phyloP scores from a whole-genome alignment of 2,113 vertebrate genomes.

The Drymodes brunneopygia region DNA sequence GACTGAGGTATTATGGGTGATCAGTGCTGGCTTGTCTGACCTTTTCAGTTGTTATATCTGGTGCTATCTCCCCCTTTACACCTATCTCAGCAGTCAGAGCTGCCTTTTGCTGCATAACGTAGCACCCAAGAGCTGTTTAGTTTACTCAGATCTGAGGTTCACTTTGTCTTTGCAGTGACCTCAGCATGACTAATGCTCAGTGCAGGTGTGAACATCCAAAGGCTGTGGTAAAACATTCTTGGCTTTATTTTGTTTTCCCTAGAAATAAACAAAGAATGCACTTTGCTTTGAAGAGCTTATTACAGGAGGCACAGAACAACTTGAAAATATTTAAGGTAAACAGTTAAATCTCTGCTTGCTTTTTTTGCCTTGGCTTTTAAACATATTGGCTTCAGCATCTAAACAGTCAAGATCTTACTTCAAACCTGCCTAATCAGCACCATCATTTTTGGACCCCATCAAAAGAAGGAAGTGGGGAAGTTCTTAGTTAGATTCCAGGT shows the following conservation, averaged over 20 bases:
- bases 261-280: slow-evolving; percentile 97
- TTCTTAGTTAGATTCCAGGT: not conserved
- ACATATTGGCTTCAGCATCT: not conserved
- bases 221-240: not conserved
- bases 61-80: not conserved
- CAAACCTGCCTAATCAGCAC: not conserved
- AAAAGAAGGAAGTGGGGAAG: not conserved
- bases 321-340: slow-evolving; percentile 97
- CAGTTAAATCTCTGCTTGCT: not conserved
- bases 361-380: not conserved
- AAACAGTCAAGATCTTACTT: not conserved
- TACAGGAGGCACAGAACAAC: slow-evolving; percentile 98
- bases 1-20: not conserved
- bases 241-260: not conserved
- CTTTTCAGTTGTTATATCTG: not conserved
- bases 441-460: not conserved
- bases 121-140: not conserved
- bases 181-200: not conserved
- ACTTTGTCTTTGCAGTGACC: not conserved
- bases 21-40: not conserved
- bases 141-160: not conserved
- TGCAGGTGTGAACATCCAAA: not conserved
- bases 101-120: not conserved
- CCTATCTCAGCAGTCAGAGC: not conserved
- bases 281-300: slow-evolving; percentile 91